Conservation (phyloP, 2,888 invertebrate species). For the Ochropleura plecta region DNA sequence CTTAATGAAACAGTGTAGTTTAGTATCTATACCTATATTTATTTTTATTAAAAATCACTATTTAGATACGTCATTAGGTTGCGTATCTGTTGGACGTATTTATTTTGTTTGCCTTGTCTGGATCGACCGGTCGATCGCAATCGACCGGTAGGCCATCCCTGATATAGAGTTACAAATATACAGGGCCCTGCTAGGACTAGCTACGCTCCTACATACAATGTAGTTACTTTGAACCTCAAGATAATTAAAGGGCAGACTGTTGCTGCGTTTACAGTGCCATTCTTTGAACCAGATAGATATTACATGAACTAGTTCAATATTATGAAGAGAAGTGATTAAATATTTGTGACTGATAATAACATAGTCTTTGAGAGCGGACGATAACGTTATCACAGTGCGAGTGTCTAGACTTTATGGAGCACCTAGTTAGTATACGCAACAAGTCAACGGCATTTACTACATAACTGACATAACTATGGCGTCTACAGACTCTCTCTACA, state of each 20-base stretch:
- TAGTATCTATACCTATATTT: too few relatives aligned
- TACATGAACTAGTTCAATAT: constrained; percentile 39
- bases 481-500: not conserved
- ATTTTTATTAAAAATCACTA: too few relatives aligned
- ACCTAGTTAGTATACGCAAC: constrained; percentile 46
- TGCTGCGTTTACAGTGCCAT: not conserved
- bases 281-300: constrained; percentile 15
- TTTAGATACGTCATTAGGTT: too few relatives aligned
- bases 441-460: constrained; percentile 35
- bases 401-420: constrained; percentile 52
- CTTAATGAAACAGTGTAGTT: too few relatives aligned
- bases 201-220: too few relatives aligned
- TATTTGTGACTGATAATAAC: constrained; percentile 46
- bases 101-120: too few relatives aligned
- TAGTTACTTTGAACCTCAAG: not conserved
- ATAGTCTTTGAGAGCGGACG: constrained; percentile 30
- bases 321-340: constrained; percentile 24
- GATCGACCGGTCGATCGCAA: too few relatives aligned
- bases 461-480: constrained; percentile 25
- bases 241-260: not conserved
- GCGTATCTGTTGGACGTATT: too few relatives aligned
- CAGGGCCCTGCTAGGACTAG: too few relatives aligned
- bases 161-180: too few relatives aligned
- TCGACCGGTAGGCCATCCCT: too few relatives aligned
- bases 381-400: constrained; percentile 48